phyloP scores from a whole-genome alignment of 2,113 vertebrate species.

The Trematomus loennbergii region DNA sequence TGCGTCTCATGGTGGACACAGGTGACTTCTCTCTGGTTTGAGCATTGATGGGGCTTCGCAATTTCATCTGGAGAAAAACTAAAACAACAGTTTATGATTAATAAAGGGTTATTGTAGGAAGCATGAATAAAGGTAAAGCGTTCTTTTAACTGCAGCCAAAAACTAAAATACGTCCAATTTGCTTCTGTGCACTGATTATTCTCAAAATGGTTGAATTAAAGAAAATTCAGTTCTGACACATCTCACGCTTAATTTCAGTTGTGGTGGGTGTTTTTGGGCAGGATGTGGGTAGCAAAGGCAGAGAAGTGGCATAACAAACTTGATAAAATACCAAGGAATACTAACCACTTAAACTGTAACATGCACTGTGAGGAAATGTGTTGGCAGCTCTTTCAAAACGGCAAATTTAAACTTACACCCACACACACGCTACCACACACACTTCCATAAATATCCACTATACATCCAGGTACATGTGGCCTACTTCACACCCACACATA shows the following conservation, averaged over 20 bases:
- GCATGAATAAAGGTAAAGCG: not conserved
- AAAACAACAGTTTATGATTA: not conserved
- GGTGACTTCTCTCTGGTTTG: conserved; percentile 34
- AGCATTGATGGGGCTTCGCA: conserved; percentile 26
- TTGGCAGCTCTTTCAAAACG: conserved; percentile 55
- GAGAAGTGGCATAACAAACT: conserved; percentile 63
- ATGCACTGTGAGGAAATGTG: conserved; percentile 62
- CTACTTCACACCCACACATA: conserved; percentile 38
- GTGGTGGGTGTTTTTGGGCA: conserved; percentile 73
- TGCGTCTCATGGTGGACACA: conserved; percentile 29
- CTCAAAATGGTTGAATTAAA: conserved; percentile 1
- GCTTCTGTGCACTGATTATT: conserved; percentile 15
- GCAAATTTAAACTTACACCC: conserved; percentile 53
- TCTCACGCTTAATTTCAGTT: conserved; percentile 45
- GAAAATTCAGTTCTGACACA: conserved; percentile 19
- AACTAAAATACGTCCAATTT: not conserved
- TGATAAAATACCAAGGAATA: conserved; percentile 75
- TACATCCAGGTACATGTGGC: conserved; percentile 42
- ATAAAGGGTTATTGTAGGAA: not conserved
- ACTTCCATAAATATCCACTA: conserved; percentile 67
- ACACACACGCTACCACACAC: conserved; percentile 29
- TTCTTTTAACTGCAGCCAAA: not conserved
- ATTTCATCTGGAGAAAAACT: conserved; percentile 13
- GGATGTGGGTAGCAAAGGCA: conserved; percentile 81
- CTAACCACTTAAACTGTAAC: conserved; percentile 71